Percentiles rank a stretch among this genome's conserved stretches.
Conservation (phyloP, 2,888 invertebrate species). For the Oxystoma pomonae region DNA sequence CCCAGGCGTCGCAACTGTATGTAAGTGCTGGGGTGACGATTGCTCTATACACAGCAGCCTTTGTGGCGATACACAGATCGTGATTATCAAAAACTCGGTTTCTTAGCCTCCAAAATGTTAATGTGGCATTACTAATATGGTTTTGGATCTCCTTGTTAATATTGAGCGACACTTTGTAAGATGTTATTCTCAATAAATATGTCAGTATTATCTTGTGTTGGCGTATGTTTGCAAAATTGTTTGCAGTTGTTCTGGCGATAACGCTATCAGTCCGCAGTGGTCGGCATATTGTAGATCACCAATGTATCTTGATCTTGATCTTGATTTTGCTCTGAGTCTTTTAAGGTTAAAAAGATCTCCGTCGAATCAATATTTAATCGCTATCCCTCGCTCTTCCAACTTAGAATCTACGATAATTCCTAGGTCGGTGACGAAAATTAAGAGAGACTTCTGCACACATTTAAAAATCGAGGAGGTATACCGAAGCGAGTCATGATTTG, state of each 20-base stretch:
- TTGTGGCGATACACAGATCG: not conserved
- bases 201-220: not conserved
- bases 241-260: conserved; percentile 3
- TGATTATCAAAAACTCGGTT: conserved; percentile 5
- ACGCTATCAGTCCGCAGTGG: not conserved
- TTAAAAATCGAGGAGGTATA: not conserved
- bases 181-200: not conserved
- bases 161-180: not conserved
- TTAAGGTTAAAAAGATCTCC: conserved; percentile 4
- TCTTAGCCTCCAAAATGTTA: conserved; percentile 1
- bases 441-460: conserved; percentile 7
- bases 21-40: not conserved
- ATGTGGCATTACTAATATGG: conserved; percentile 4
- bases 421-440: not conserved
- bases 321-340: not conserved
- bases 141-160: conserved; percentile 5
- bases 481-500: not conserved
- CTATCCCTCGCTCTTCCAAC: conserved; percentile 3
- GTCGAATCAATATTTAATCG: not conserved
- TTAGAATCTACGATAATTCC: conserved; percentile 6
- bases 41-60: conserved; percentile 5
- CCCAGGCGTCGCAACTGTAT: not conserved
- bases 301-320: not conserved
- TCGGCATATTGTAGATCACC: conserved; percentile 6
- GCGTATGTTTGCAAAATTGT: conserved; percentile 3